Conservation (phyloP, 1,140 invertebrate genomes). For the Lasaia peninsularis region DNA sequence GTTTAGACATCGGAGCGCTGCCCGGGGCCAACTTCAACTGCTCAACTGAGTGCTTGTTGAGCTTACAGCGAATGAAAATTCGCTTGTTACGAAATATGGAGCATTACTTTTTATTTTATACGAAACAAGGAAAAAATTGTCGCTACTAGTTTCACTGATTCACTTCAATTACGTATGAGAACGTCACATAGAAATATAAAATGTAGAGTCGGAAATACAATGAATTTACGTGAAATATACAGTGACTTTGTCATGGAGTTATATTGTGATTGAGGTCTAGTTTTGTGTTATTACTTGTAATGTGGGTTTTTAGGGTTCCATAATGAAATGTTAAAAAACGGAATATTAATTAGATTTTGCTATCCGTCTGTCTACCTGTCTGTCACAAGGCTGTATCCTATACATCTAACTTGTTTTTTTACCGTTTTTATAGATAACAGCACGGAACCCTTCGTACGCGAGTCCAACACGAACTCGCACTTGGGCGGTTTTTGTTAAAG, state of each 20-base stretch:
- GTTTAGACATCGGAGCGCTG: constrained; percentile 61
- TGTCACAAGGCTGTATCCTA: too few relatives aligned
- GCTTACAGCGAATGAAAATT: constrained; percentile 66
- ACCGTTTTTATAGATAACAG: too few relatives aligned
- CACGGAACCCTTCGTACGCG: too few relatives aligned
- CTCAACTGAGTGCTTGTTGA: constrained; percentile 69
- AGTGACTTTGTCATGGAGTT: background rate
- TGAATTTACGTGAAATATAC: background rate
- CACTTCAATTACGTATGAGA: constrained; percentile 30
- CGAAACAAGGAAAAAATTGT: constrained; percentile 48
- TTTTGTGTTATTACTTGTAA: too few relatives aligned
- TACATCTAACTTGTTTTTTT: too few relatives aligned
- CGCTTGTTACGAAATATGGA: constrained; percentile 62
- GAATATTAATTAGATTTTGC: too few relatives aligned
- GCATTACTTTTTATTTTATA: constrained; percentile 54
- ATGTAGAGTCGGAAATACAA: background rate
- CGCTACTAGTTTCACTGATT: constrained; percentile 37
- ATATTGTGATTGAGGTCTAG: too few relatives aligned
- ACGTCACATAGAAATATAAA: background rate
- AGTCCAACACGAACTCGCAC: too few relatives aligned
- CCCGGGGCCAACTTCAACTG: constrained; percentile 56
- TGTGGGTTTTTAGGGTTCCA: too few relatives aligned
- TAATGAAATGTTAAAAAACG: too few relatives aligned
- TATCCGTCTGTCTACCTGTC: too few relatives aligned
- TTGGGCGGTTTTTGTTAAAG: too few relatives aligned